Evolutionary conservation across 1,140 invertebrate species (phyloP).

Genomic region (Teleogryllus occipitalis): DNA sequence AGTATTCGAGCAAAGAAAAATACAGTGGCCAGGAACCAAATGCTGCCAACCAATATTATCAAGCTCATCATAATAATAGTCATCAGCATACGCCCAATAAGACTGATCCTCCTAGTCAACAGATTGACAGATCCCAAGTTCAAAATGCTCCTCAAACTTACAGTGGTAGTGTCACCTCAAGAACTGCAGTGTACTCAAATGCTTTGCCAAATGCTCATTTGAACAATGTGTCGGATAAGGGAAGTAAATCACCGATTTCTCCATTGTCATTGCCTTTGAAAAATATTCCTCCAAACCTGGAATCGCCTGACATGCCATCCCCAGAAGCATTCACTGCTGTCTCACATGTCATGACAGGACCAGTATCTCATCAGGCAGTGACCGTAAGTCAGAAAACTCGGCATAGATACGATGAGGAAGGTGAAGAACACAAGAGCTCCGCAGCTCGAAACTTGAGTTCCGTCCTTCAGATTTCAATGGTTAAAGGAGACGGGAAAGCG

Average conservation of each 20-base stretch:
- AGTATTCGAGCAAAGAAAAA: background rate
- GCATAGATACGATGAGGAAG: slow-evolving; percentile 36
- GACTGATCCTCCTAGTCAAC: background rate
- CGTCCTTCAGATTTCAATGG: slow-evolving; percentile 14
- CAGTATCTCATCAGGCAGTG: slow-evolving; percentile 50
- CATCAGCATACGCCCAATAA: background rate
- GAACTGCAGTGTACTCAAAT: slow-evolving; percentile 15
- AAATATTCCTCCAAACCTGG: background rate
- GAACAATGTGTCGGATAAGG: background rate
- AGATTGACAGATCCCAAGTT: background rate
- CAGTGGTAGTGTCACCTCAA: slow-evolving; percentile 20
- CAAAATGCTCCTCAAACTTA: slow-evolving; percentile 12
- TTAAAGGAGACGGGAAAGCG: too few relatives aligned
- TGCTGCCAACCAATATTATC: background rate
- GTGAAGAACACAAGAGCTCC: slow-evolving; percentile 24
- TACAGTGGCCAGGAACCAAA: background rate
- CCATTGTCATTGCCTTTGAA: background rate
- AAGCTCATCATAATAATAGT: background rate
- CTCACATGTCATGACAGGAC: slow-evolving; percentile 54
- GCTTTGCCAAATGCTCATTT: background rate
- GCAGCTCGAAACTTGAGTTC: slow-evolving; percentile 23
- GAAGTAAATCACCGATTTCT: background rate
- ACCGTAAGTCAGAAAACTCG: slow-evolving; percentile 43
- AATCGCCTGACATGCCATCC: slow-evolving; percentile 13
- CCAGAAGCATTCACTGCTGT: slow-evolving; percentile 36